Percentiles rank a stretch among this genome's conserved stretches.
Conservation (phyloP, 64 coral and sea anemone species). For the Porites lutea region DNA sequence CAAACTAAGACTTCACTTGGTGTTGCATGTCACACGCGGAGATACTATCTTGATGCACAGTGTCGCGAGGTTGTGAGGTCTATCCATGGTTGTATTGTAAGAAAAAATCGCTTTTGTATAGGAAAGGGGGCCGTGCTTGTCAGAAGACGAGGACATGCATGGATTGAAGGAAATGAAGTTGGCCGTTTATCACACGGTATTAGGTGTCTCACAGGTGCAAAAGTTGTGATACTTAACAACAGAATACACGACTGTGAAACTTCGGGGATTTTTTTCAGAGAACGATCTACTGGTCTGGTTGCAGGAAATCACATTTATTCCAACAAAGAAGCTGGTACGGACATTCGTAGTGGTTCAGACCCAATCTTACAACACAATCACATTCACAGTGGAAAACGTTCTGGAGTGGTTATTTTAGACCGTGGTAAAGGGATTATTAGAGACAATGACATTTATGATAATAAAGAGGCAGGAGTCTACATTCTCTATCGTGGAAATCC, state of each 20-base stretch:
- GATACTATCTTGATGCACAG: constrained; percentile 76
- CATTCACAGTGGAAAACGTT: constrained; percentile 90
- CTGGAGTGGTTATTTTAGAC: constrained; percentile 89
- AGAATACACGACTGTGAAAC: constrained; percentile 90
- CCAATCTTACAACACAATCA: constrained; percentile 94
- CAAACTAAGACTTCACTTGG: constrained; percentile 16
- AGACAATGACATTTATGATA: constrained; percentile 98
- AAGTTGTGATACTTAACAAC: constrained; percentile 86
- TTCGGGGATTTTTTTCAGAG: constrained; percentile 94
- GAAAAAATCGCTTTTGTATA: constrained; percentile 79
- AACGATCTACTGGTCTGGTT: constrained; percentile 85
- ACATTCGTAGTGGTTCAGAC: constrained; percentile 95
- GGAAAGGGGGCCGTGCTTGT: constrained; percentile 85
- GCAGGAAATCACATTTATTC: constrained; percentile 92
- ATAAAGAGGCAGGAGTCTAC: constrained; percentile 94
- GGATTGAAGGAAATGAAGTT: constrained; percentile 97
- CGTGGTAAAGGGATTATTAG: constrained; percentile 82
- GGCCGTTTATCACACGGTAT: constrained; percentile 70
- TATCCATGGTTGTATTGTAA: constrained; percentile 89
- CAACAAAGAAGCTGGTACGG: constrained; percentile 91
- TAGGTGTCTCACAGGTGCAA: constrained; percentile 83
- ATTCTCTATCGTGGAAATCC: constrained; percentile 93
- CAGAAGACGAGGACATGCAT: constrained; percentile 78
- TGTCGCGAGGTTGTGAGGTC: constrained; percentile 84
- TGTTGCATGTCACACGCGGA: constrained; percentile 8